These are phyloP conservation scores for Labeo catla DNA, from an alignment of 2,113 vertebrate species.

Conservation along the genomic window DNA sequence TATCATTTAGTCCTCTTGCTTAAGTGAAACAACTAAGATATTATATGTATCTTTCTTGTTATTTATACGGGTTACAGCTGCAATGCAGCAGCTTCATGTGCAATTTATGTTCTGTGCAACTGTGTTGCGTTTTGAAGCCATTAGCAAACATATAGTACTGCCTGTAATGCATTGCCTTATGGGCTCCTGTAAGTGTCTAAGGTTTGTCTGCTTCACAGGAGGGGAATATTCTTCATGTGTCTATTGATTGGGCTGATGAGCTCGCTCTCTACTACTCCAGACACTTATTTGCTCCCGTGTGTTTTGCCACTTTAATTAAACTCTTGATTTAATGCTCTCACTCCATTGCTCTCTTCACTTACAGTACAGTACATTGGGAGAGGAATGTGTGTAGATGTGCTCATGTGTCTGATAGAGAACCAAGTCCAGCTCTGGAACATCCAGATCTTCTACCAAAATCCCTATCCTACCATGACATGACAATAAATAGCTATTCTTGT, in stretches of 20 bases:
- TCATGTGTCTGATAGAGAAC: slow-evolving; percentile 4
- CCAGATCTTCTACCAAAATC: background rate
- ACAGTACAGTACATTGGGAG: background rate
- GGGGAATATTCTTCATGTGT: slow-evolving; percentile 42
- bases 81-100: slow-evolving; percentile 17
- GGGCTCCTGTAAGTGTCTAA: background rate
- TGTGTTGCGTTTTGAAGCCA: background rate
- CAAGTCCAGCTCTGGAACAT: background rate
- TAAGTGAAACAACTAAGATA: background rate
- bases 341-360: slow-evolving; percentile 38
- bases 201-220: background rate
- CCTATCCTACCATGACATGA: background rate
- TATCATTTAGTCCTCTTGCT: background rate
- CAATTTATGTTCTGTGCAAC: background rate
- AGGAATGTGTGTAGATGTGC: slow-evolving; percentile 1
- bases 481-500: background rate
- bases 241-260: slow-evolving; percentile 61
- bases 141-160: background rate
- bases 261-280: slow-evolving; percentile 50
- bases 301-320: slow-evolving; percentile 63
- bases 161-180: background rate
- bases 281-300: slow-evolving; percentile 41
- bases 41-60: background rate
- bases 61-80: background rate
- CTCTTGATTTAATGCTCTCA: slow-evolving; percentile 58